phyloP scores from a whole-genome alignment of 2,113 vertebrate genomes.

The Ptilorrhoa leucosticta region DNA sequence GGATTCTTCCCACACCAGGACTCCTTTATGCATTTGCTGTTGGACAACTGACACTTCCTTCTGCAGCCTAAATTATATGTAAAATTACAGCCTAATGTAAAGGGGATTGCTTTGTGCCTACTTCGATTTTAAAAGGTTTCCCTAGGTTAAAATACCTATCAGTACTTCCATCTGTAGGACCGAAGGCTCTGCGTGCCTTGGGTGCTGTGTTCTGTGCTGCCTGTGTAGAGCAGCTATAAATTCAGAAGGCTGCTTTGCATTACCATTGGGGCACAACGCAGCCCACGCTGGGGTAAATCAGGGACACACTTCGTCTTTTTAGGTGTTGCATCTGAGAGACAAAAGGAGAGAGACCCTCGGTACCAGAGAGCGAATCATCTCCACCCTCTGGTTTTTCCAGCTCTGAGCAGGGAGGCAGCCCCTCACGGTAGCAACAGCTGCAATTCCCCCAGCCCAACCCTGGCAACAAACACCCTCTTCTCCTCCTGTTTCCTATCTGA shows the following conservation, averaged over 20 bases:
- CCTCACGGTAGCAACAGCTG: neutral
- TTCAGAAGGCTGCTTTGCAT: neutral
- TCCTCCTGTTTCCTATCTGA: neutral
- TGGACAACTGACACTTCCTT: neutral
- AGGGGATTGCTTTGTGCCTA: neutral
- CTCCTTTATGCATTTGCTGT: neutral
- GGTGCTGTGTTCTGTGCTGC: neutral
- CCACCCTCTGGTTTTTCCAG: neutral
- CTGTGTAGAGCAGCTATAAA: neutral
- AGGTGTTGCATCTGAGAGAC: neutral
- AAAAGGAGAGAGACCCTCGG: neutral
- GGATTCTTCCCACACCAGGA: neutral
- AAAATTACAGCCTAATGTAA: neutral
- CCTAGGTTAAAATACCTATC: neutral
- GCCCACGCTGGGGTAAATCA: neutral
- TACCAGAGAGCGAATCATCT: neutral
- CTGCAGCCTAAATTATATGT: neutral
- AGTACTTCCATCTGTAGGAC: neutral
- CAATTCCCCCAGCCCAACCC: neutral
- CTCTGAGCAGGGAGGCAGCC: neutral
- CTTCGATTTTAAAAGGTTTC: neutral
- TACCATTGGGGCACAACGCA: neutral
- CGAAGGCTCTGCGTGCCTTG: neutral
- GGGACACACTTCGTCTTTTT: neutral
- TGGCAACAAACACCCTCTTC: neutral